phyloP scores from a whole-genome alignment of 2,113 vertebrate species.

The Protobothrops mucrosquamatus region DNA sequence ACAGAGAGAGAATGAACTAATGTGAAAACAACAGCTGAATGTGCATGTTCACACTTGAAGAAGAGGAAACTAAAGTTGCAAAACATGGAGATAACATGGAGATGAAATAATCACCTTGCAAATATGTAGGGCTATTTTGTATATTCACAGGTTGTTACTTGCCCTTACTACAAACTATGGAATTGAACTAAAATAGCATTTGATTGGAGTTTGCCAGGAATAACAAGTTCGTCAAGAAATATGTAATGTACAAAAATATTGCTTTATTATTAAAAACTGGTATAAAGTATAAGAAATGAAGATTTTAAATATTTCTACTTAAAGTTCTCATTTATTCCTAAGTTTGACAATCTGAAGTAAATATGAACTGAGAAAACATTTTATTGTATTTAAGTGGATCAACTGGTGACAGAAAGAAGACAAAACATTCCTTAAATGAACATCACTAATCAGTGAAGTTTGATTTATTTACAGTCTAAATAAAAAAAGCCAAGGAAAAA shows the following conservation, averaged over 20 bases:
- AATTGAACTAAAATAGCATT: constrained; percentile 46
- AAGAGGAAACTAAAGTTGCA: constrained; percentile 61
- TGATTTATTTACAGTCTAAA: background rate
- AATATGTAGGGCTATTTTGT: constrained; percentile 51
- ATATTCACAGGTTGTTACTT: constrained; percentile 57
- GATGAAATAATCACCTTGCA: constrained; percentile 60
- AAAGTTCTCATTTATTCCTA: background rate
- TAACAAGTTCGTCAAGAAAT: constrained; percentile 39
- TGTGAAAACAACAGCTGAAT: constrained; percentile 71
- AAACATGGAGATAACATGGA: constrained; percentile 51
- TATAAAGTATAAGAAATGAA: constrained; percentile 41
- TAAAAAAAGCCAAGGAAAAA: background rate
- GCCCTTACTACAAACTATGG: constrained; percentile 38
- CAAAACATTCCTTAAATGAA: constrained; percentile 33
- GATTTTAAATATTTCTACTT: constrained; percentile 54
- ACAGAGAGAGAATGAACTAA: constrained; percentile 15
- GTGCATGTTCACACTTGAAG: constrained; percentile 58
- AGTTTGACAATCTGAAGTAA: constrained; percentile 16
- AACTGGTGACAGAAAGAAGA: constrained; percentile 11
- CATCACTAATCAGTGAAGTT: background rate
- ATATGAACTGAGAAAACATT: background rate
- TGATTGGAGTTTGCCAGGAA: constrained; percentile 51
- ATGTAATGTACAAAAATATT: constrained; percentile 59
- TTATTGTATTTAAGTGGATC: constrained; percentile 38
- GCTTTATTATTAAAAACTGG: constrained; percentile 42